phyloP scores from a whole-genome alignment of 1,140 invertebrate genomes.

The Bombus balteatus region DNA sequence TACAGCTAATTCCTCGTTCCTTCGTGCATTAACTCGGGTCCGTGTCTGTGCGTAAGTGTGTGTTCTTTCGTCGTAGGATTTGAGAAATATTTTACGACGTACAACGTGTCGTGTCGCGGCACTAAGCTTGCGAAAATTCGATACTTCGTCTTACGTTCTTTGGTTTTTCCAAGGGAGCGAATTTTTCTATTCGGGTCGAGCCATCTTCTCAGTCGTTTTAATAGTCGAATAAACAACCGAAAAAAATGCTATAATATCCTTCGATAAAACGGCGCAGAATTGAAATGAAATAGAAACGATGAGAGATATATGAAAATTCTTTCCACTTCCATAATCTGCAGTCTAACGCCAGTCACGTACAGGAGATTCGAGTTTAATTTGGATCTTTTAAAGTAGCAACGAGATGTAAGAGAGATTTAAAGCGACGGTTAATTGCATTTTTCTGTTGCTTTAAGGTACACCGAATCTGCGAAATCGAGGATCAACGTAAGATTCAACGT shows the following conservation, averaged over 20 bases:
- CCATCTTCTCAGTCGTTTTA: neutral
- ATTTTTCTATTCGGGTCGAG: neutral
- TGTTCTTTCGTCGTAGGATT: neutral
- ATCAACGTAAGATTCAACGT: too few species aligned
- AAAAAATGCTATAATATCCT: neutral
- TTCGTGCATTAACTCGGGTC: conserved; percentile 41
- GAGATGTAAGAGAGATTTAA: neutral
- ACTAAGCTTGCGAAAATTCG: neutral
- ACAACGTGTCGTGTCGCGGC: neutral
- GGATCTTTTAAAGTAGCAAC: neutral
- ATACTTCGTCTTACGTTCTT: neutral
- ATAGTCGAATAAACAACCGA: neutral
- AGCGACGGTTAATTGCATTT: neutral
- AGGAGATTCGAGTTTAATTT: neutral
- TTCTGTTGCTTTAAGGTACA: neutral
- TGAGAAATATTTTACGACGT: neutral
- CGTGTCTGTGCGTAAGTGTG: neutral
- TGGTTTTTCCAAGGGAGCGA: neutral
- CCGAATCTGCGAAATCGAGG: too few species aligned
- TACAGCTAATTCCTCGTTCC: conserved; percentile 45
- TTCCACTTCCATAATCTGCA: neutral
- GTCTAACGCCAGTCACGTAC: neutral
- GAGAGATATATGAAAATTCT: neutral
- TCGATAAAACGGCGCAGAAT: neutral
- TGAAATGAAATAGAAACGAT: neutral